Base-by-base conservation (phyloP, 2,113 vertebrate genomes). In the Cavia aperea region DNA sequence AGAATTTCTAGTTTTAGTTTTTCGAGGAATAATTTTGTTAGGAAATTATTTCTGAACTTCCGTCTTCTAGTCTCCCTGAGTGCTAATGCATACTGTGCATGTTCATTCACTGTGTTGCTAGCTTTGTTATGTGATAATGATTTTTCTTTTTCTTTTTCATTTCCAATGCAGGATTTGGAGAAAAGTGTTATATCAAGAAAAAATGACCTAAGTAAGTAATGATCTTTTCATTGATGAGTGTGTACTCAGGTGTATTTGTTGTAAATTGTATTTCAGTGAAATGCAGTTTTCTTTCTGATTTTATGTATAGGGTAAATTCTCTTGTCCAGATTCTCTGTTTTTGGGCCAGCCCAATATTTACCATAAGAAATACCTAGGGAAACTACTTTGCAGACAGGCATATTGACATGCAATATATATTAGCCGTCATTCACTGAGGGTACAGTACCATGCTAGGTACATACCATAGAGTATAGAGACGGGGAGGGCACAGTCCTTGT, bases 141-240 rank as follows among this genome's bases (percentile, higher is more conserved):
- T 56, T 88, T 1, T 29, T 89, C 66, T 79, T 83, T 96, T 95
- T 94, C 88, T 92, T 89, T 96, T 70, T 92, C 70, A 65, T 95
- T 94, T 92, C 56, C 88, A 89, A 95, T 95, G 54, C 90, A 98
- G 98, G 96, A 95, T 51, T 96, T 95, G 93, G 94, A 94, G 94
- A 96, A 96, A 95, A 96, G 91, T 82, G 88, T n/a, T 93, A 72
- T 75, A n/a, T 93, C 88, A 66, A 95, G 72, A 92, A 96, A 96
- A 95, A 93, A 88, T 95, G 95, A 85, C 75, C 86, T 94, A 96
- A 97, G 98, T 98, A 96, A 97, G 97, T 96, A 91, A 92, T 9
- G 39, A 8, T 63, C 86, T 92, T 68, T 21, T 3, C 73, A 88
- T 18, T 54, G 81, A 73, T 49, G 49, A 49, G 11, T 77, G 6